Percentiles rank a stretch among this genome's conserved stretches.
These are phyloP conservation scores for Gymnoscopelus microlampas DNA, from an alignment of 2,797 vertebrate species.

Conservation along the genomic window DNA sequence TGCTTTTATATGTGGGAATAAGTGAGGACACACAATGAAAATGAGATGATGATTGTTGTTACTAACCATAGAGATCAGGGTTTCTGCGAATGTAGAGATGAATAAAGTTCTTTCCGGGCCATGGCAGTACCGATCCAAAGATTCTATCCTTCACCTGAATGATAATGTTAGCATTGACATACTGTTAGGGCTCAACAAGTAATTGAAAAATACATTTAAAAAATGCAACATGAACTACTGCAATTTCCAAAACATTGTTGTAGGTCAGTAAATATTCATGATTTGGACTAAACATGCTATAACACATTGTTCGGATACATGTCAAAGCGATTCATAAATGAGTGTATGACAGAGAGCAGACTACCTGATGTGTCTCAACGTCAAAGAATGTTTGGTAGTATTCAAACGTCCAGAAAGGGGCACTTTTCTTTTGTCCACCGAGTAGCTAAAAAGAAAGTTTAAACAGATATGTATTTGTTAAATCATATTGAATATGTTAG, in stretches of 20 bases:
- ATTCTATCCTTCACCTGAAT: conserved; percentile 93
- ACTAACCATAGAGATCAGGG: conserved; percentile 95
- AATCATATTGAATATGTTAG: too few relatives aligned
- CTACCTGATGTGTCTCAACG: conserved; percentile 93
- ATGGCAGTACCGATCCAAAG: conserved; percentile 91
- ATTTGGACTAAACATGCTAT: too few relatives aligned
- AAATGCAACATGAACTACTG: not conserved
- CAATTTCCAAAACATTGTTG: not conserved
- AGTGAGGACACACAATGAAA: not conserved
- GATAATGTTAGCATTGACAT: conserved; percentile 31
- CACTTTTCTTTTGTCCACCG: conserved; percentile 89
- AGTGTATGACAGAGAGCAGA: not conserved
- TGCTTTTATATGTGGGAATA: not conserved
- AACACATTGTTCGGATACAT: not conserved
- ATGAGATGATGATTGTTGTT: not conserved
- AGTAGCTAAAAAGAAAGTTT: conserved; percentile 82
- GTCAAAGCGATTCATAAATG: not conserved
- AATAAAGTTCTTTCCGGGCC: conserved; percentile 96
- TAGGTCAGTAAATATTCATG: not conserved
- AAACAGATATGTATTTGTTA: not conserved
- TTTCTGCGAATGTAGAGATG: conserved; percentile 91
- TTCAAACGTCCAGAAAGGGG: conserved; percentile 96
- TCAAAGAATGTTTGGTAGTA: conserved; percentile 97
- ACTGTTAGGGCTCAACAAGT: not conserved
- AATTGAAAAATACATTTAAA: too few relatives aligned